A percentile compares a stretch with the other conserved stretches of the same genome.
Evolutionary conservation across 2,888 invertebrate species (phyloP).

Genomic region (Drosophila mayaguana): DNA sequence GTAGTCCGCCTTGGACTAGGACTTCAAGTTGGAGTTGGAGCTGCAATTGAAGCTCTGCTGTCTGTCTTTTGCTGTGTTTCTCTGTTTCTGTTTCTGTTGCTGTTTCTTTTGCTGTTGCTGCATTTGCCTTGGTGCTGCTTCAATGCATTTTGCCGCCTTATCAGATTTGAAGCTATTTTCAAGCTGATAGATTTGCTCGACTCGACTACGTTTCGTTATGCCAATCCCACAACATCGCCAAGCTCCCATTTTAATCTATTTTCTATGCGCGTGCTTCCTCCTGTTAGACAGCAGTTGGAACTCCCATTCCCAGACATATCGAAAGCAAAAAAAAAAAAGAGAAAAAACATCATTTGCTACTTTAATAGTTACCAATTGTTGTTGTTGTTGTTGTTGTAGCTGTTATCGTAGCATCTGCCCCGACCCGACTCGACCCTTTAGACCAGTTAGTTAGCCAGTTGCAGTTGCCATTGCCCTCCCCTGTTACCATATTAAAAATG

Average conservation of each 20-base stretch:
- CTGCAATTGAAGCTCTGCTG: slow-evolving; percentile 29
- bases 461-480: slow-evolving; percentile 19
- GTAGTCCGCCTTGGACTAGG: slow-evolving; percentile 8
- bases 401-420: slow-evolving; percentile 60
- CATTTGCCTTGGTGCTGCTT: slow-evolving; percentile 68
- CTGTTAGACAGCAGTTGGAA: slow-evolving; percentile 32
- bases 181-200: slow-evolving; percentile 67
- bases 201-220: slow-evolving; percentile 10
- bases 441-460: slow-evolving; percentile 67
- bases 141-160: slow-evolving; percentile 70
- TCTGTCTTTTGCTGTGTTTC: slow-evolving; percentile 25
- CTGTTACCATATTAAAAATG: slow-evolving; percentile 73
- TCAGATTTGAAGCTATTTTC: slow-evolving; percentile 76
- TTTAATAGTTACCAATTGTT: slow-evolving; percentile 70
- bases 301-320: slow-evolving; percentile 29
- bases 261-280: slow-evolving; percentile 68
- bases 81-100: neutral
- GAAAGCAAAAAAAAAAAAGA: slow-evolving; percentile 33
- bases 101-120: slow-evolving; percentile 47
- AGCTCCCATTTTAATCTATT: slow-evolving; percentile 69
- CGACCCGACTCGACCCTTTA: slow-evolving; percentile 61
- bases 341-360: slow-evolving; percentile 74
- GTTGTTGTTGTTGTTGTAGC: slow-evolving; percentile 48
- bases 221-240: slow-evolving; percentile 17
- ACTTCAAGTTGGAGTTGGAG: neutral